These are phyloP conservation scores for Rhagonycha lutea DNA, from an alignment of 2,888 invertebrate genomes.

Conservation along the genomic window DNA sequence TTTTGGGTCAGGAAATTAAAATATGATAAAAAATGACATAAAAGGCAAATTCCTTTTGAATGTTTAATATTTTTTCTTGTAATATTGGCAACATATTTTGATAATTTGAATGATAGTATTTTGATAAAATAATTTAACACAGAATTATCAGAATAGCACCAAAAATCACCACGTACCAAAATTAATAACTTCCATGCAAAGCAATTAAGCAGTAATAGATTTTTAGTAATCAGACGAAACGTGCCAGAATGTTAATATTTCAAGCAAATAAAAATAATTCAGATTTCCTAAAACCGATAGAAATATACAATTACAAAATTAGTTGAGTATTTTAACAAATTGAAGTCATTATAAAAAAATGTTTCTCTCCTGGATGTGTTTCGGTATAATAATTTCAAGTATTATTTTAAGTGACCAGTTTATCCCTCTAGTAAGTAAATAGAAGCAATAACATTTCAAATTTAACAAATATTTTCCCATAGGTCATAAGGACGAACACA, in stretches of 20 bases:
- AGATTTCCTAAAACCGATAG: not conserved
- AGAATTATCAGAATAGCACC: not conserved
- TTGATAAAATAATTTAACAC: too few species aligned
- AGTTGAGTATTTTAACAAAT: not conserved
- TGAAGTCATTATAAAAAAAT: not conserved
- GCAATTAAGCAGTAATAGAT: not conserved
- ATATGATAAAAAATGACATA: too few species aligned
- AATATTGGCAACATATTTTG: too few species aligned
- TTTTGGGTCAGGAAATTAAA: too few species aligned
- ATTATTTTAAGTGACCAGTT: not conserved
- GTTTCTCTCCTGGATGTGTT: not conserved
- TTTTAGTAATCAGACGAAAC: not conserved
- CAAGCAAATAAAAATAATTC: not conserved
- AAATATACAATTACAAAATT: not conserved
- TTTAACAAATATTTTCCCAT: not conserved
- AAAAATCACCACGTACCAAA: not conserved
- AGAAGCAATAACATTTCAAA: not conserved
- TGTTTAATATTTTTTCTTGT: too few species aligned
- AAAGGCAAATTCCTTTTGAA: too few species aligned
- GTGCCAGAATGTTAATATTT: not conserved
- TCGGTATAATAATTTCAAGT: not conserved
- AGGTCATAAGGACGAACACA: not conserved
- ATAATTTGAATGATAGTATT: too few species aligned
- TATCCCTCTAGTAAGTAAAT: not conserved
- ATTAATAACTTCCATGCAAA: not conserved